A percentile compares a stretch with the other conserved stretches of the same genome.
Evolutionary conservation across 2,888 invertebrate species (phyloP).

Genomic region (Alcis repandata): DNA sequence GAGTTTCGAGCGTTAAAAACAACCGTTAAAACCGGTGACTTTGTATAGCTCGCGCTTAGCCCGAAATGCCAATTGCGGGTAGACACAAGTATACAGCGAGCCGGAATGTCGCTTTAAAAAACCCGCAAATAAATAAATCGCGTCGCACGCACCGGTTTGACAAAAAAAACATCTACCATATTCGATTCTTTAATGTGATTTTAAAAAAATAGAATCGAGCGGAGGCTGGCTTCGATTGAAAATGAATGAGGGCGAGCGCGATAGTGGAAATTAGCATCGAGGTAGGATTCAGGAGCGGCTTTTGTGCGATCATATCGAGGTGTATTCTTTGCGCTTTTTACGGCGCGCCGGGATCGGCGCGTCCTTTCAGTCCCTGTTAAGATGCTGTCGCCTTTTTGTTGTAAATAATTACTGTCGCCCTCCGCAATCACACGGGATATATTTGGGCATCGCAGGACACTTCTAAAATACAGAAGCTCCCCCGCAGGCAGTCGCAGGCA

Average conservation of each 20-base stretch:
- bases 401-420: conserved; percentile 78
- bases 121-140: conserved; percentile 86
- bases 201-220: conserved; percentile 84
- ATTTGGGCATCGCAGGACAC: conserved; percentile 53
- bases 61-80: conserved; percentile 86
- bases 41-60: conserved; percentile 85
- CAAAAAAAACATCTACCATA: conserved; percentile 83
- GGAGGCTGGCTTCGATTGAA: conserved; percentile 84
- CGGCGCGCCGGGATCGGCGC: conserved; percentile 74
- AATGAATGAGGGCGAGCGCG: conserved; percentile 86
- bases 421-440: conserved; percentile 55
- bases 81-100: conserved; percentile 86
- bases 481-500: conserved; percentile 26
- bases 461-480: conserved; percentile 35
- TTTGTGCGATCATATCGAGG: conserved; percentile 87
- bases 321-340: conserved; percentile 87
- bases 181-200: conserved; percentile 87
- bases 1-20: conserved; percentile 84
- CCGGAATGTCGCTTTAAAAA: conserved; percentile 86
- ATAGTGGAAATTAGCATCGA: conserved; percentile 88
- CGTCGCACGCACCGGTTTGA: conserved; percentile 80
- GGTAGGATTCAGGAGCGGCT: conserved; percentile 85
- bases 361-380: conserved; percentile 80
- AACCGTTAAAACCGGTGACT: conserved; percentile 85
- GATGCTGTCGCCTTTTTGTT: conserved; percentile 80